phyloP scores from a whole-genome alignment of 2,888 invertebrate genomes.

The Eustalomyia histrio region DNA sequence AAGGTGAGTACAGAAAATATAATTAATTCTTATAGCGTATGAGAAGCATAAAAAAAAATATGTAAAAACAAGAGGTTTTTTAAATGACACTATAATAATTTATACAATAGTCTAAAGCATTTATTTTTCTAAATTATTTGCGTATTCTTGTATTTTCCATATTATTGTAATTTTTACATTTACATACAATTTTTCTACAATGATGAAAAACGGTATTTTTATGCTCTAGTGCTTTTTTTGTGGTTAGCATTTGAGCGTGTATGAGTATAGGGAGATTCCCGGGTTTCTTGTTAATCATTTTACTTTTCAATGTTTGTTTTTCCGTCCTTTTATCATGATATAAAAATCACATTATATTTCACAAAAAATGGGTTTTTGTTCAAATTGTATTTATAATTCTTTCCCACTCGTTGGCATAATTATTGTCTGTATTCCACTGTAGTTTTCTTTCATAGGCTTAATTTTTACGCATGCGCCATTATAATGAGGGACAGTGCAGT shows the following conservation, averaged over 20 bases:
- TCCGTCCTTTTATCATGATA: not conserved
- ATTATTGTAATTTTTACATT: not conserved
- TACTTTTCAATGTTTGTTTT: slow-evolving; percentile 1
- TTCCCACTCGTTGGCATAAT: not conserved
- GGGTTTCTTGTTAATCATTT: slow-evolving; percentile 9
- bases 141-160: not conserved
- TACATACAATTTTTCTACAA: not conserved
- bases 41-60: not conserved
- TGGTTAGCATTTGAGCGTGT: not conserved
- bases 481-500: slow-evolving; percentile 49
- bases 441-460: slow-evolving; percentile 12
- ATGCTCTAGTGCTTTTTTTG: slow-evolving; percentile 25
- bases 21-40: not conserved
- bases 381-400: slow-evolving; percentile 2
- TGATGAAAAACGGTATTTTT: slow-evolving; percentile 8
- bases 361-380: not conserved
- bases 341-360: not conserved
- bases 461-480: slow-evolving; percentile 55
- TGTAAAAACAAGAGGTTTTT: not conserved
- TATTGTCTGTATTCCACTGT: slow-evolving; percentile 42
- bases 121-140: no score
- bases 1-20: not conserved
- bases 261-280: slow-evolving; percentile 18
- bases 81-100: not conserved
- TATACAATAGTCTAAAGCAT: not conserved